Evolutionary conservation across 2,888 invertebrate species (phyloP).

Genomic region (Amblyteles armatorius): DNA sequence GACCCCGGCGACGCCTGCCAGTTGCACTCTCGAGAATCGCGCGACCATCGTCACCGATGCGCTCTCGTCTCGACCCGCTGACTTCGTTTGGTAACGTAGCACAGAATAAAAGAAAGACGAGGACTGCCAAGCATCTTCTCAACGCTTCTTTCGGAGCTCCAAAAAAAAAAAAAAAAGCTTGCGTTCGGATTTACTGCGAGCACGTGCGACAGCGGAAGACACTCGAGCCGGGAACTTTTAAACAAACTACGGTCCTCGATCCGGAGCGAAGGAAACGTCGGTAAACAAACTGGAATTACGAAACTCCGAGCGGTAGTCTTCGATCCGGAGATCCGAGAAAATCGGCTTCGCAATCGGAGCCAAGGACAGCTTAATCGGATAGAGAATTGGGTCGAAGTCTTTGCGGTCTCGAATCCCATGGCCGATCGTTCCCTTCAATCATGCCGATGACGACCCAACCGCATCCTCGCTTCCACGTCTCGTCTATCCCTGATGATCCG

Average conservation of each 20-base stretch:
- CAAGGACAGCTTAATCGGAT: constrained; percentile 1
- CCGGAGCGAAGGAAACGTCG: constrained; percentile 41
- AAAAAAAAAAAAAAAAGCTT: constrained; percentile 17
- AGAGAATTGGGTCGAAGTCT: constrained; percentile 56
- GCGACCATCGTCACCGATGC: constrained; percentile 28
- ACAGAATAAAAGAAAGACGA: background rate
- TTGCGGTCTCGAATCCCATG: constrained; percentile 41
- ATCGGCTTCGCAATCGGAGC: constrained; percentile 4
- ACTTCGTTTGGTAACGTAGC: constrained; percentile 35
- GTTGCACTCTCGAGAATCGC: constrained; percentile 51
- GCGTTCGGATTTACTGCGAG: constrained; percentile 49
- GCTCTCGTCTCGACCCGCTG: constrained; percentile 52
- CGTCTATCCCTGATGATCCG: constrained; percentile 47
- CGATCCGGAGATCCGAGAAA: background rate
- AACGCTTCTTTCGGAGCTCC: constrained; percentile 1
- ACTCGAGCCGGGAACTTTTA: constrained; percentile 48
- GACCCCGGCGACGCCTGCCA: constrained; percentile 59
- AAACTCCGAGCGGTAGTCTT: background rate
- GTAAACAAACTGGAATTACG: constrained; percentile 1
- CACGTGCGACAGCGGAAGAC: constrained; percentile 30
- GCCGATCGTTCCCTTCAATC: constrained; percentile 57
- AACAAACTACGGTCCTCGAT: constrained; percentile 56
- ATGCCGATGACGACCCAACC: constrained; percentile 56
- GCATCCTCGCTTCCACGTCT: constrained; percentile 48
- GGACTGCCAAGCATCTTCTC: background rate